Conservation (phyloP, 2,888 invertebrate genomes). For the Tetranychus piercei region DNA sequence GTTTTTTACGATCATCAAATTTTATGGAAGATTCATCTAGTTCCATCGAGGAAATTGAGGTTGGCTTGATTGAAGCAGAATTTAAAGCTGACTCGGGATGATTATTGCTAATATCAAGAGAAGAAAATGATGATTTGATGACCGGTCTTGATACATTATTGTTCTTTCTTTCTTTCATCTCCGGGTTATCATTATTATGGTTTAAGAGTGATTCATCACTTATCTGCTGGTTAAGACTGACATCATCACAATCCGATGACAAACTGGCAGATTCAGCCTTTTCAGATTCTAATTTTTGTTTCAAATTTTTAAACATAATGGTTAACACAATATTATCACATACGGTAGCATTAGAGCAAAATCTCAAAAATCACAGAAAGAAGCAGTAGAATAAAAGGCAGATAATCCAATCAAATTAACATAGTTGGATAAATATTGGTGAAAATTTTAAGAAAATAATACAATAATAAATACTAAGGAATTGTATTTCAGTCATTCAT, state of each 20-base stretch:
- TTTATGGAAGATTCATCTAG: neutral
- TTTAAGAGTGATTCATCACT: neutral
- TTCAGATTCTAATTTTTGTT: neutral
- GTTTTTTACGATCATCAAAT: neutral
- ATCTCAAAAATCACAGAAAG: no score
- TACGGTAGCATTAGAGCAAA: no score
- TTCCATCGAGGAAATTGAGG: neutral
- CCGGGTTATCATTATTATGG: neutral
- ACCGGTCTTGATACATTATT: neutral
- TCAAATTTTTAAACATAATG: neutral
- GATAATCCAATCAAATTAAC: no score
- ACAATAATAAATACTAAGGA: no score
- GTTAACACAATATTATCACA: no score
- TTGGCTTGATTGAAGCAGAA: neutral
- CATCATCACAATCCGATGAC: neutral
- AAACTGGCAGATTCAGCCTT: neutral
- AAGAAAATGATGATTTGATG: neutral
- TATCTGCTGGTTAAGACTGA: neutral
- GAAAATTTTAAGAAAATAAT: no score
- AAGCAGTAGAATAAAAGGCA: no score
- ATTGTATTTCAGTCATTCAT: no score
- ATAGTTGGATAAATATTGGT: no score
- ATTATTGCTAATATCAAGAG: neutral
- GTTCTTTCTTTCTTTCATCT: neutral
- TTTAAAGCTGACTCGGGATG: neutral